Evolutionary conservation across 1,140 invertebrate genomes (phyloP), one percentile per base, ranked within the genome.

Genomic region (Drosophila guanche): DNA sequence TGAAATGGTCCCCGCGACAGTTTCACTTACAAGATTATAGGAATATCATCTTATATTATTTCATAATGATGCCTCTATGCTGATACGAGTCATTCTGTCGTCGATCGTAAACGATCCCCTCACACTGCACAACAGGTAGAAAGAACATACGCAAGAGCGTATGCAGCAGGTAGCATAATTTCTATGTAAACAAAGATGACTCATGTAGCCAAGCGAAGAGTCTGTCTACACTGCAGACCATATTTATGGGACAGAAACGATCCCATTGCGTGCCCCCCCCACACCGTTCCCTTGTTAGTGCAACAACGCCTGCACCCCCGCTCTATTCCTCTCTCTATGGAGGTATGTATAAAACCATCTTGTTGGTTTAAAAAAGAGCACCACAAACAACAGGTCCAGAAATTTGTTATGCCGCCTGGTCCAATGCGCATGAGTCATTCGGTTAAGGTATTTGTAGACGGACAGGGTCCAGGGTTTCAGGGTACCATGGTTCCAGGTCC

Each of bases 131-230:
- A 67, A 68, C 76, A 80, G 81, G 72, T 69, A 86, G 46, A 80
- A 58, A 20, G 22, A 42, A 37, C 45, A 70, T 29, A 58, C 29
- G 8, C 10, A 8, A 37, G 47, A 45, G 67, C 54, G 77, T 25
- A 42, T 86, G 81, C 81, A 85, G 73, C 81, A 85, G 81, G 81
- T 85, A 85, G 81, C 81, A 85, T 81, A 85, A 85, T 85, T 85
- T 86, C 73, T 80, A 85, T 56, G 69, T 86, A 86, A 85, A 85
- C 81, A 86, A 55, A 45, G 81, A 73, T 85, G 81, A 85, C 53
- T 85, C 81, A 85, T 58, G 6, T 43, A n/a, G 37, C 6, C n/a
- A 56, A 40, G 12, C 41, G 23, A 25, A 79, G 37, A 60, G 60
- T 56, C 69, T 37, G 33, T 37, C 10, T 1, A 10, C 10, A 12